Conservation (phyloP, 2,888 invertebrate species). For the Thumatha senex region DNA sequence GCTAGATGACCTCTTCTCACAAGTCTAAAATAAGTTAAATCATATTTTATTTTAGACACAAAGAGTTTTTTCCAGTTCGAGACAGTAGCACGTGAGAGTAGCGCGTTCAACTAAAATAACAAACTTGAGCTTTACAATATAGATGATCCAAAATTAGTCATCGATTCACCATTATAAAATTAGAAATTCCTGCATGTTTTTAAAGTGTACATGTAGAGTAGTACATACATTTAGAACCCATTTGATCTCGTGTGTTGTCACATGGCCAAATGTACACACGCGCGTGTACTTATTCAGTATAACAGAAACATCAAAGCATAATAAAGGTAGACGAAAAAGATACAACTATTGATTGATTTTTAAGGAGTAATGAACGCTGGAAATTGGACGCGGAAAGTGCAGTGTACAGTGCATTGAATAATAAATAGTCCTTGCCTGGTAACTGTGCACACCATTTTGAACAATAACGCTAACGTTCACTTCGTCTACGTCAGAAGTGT, state of each 20-base stretch:
- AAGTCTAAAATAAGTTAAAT: too few relatives aligned
- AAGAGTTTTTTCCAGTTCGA: too few relatives aligned
- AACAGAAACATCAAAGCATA: constrained; percentile 11
- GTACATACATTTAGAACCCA: background rate
- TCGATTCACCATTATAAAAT: background rate
- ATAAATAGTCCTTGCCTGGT: constrained; percentile 70
- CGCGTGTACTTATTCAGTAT: constrained; percentile 8
- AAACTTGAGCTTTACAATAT: too few relatives aligned
- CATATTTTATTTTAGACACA: too few relatives aligned
- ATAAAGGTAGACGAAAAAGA: constrained; percentile 6
- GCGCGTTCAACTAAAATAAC: too few relatives aligned
- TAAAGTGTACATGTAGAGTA: too few relatives aligned
- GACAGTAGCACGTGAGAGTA: too few relatives aligned
- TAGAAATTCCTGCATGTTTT: background rate
- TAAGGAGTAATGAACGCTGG: constrained; percentile 29
- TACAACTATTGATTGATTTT: constrained; percentile 27
- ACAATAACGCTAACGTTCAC: constrained; percentile 24
- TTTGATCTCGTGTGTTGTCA: constrained; percentile 22
- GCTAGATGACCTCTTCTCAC: too few relatives aligned
- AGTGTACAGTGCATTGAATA: constrained; percentile 57
- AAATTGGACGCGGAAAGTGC: constrained; percentile 49
- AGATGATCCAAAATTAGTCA: background rate
- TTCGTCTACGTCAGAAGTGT: constrained; percentile 55
- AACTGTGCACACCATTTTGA: constrained; percentile 51
- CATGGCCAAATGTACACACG: constrained; percentile 18